Conservation (phyloP, 2,888 invertebrate genomes). For the Nesidiocoris tenuis region DNA sequence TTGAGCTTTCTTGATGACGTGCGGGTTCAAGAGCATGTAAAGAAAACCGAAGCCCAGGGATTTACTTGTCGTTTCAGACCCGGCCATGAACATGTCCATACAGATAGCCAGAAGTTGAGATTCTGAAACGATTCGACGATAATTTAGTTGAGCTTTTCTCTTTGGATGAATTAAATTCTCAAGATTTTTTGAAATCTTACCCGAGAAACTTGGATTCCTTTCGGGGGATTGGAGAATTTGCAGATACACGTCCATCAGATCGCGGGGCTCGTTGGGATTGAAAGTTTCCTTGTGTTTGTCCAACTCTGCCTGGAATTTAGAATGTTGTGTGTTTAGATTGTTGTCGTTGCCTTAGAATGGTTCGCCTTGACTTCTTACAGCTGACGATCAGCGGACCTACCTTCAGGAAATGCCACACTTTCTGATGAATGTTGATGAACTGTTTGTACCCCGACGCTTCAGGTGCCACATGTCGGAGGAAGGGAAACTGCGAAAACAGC, state of each 20-base stretch:
- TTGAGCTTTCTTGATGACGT: constrained; percentile 72
- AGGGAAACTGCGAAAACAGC: constrained; percentile 75
- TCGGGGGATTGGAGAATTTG: constrained; percentile 65
- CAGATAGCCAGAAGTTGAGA: constrained; percentile 76
- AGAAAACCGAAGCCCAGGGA: constrained; percentile 74
- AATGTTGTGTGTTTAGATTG: background rate
- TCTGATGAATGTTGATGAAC: constrained; percentile 69
- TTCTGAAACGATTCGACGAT: constrained; percentile 60
- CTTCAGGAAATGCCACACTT: constrained; percentile 70
- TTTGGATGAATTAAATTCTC: background rate
- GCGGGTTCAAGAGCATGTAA: constrained; percentile 69
- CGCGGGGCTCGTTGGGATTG: constrained; percentile 64
- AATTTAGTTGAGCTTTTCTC: too few species aligned
- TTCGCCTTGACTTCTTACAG: too few species aligned
- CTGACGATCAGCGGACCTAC: constrained; percentile 50
- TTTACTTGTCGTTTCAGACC: constrained; percentile 82
- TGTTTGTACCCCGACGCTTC: constrained; percentile 73
- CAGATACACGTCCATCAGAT: constrained; percentile 81
- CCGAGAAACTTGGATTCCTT: constrained; percentile 57
- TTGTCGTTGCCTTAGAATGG: too few species aligned
- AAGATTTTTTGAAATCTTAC: too few species aligned
- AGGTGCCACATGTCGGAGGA: constrained; percentile 69
- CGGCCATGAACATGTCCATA: constrained; percentile 83
- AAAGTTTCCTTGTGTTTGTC: constrained; percentile 68
- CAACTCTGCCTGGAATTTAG: constrained; percentile 61